Evolutionary conservation across 2,888 invertebrate species (phyloP).

Genomic region (Vanessa cardui): DNA sequence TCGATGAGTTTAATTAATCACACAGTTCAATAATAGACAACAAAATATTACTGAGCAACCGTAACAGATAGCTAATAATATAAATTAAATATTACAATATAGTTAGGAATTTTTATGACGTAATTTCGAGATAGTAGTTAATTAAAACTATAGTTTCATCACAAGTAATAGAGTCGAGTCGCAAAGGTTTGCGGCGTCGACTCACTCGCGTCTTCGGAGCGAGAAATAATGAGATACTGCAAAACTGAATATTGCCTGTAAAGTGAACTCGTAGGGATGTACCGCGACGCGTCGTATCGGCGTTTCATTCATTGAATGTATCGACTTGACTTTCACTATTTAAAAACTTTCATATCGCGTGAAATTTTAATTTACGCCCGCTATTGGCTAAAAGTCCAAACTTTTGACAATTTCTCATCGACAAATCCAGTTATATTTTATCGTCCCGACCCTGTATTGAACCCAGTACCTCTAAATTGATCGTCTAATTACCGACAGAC

Average conservation of each 20-base stretch:
- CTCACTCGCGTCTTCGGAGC: conserved; percentile 1
- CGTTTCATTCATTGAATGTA: too few species aligned
- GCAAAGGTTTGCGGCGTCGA: conserved; percentile 10
- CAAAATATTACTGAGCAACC: background rate
- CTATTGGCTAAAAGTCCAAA: too few species aligned
- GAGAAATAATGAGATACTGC: conserved; percentile 14
- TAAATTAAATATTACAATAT: background rate
- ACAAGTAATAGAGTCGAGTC: conserved; percentile 1
- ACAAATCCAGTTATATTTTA: too few species aligned
- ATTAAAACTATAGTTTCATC: conserved; percentile 2
- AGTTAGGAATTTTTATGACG: background rate
- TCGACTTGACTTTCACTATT: too few species aligned
- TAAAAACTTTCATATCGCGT: too few species aligned
- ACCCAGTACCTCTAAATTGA: too few species aligned
- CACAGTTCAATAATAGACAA: background rate
- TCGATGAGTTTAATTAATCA: too few species aligned
- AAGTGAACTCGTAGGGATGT: background rate
- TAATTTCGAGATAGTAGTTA: background rate
- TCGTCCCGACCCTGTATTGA: too few species aligned
- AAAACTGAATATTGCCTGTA: conserved; percentile 14
- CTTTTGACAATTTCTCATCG: too few species aligned
- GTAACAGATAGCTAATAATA: background rate
- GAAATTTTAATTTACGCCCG: too few species aligned
- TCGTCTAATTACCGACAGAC: too few species aligned
- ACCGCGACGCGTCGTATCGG: background rate